Evolutionary conservation across 2,888 invertebrate species (phyloP).

Genomic region (Ennomos erosarius): DNA sequence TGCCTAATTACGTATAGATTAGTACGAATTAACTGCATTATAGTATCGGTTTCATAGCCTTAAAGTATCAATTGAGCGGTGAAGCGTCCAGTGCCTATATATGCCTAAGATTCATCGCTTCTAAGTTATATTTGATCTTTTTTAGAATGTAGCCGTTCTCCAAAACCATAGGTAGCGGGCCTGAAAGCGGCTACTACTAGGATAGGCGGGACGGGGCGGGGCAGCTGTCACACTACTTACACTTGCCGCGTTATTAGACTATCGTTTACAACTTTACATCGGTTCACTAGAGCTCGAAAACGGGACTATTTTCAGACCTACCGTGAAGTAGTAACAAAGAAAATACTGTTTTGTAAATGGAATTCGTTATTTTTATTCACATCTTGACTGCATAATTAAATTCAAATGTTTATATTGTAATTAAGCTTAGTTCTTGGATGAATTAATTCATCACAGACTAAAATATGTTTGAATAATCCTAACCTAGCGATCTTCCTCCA

Average conservation of each 20-base stretch:
- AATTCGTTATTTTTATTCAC: background rate
- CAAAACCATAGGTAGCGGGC: slow-evolving; percentile 13
- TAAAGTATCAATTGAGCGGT: too few relatives aligned
- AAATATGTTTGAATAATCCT: too few relatives aligned
- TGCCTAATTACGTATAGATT: background rate
- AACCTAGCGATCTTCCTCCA: too few relatives aligned
- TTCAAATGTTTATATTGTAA: too few relatives aligned
- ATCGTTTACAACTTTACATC: slow-evolving; percentile 48
- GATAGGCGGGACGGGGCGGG: slow-evolving; percentile 38
- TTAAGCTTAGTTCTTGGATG: too few relatives aligned
- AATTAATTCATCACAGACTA: too few relatives aligned
- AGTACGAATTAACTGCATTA: too few relatives aligned
- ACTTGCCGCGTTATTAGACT: slow-evolving; percentile 60
- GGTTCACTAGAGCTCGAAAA: slow-evolving; percentile 23
- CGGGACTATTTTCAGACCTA: slow-evolving; percentile 5
- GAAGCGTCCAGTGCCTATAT: too few relatives aligned
- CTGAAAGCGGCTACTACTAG: slow-evolving; percentile 12
- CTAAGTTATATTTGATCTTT: too few relatives aligned
- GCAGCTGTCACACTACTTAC: slow-evolving; percentile 61
- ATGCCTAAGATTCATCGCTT: too few relatives aligned
- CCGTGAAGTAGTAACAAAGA: background rate
- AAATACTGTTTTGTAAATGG: background rate
- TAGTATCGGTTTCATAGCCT: too few relatives aligned
- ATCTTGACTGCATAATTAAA: too few relatives aligned
- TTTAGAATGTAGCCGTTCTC: background rate